Conservation (phyloP, 2,888 invertebrate species). For the Terebella lapidaria region DNA sequence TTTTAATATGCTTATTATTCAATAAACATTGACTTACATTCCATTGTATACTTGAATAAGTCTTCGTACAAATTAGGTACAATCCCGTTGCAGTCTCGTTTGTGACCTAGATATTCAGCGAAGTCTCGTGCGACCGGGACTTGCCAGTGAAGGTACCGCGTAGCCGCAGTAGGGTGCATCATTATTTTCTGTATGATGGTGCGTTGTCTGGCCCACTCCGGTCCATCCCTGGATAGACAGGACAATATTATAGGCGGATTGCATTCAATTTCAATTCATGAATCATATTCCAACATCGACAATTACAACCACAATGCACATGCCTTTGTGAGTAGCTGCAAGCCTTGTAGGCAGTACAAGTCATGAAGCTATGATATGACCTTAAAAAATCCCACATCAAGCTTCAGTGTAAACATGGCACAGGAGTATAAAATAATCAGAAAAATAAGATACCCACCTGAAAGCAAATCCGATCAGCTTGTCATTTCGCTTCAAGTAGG, state of each 20-base stretch:
- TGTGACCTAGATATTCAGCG: slow-evolving; percentile 12
- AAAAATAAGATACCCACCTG: slow-evolving; percentile 18
- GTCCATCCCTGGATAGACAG: slow-evolving; percentile 18
- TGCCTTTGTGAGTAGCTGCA: too few relatives aligned
- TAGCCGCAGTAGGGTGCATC: slow-evolving; percentile 22
- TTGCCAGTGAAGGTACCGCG: slow-evolving; percentile 18
- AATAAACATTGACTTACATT: slow-evolving; percentile 11
- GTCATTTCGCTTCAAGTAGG: slow-evolving; percentile 20
- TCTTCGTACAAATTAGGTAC: slow-evolving; percentile 16
- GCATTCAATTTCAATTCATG: too few relatives aligned
- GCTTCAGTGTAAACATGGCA: too few relatives aligned
- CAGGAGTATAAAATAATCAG: too few relatives aligned
- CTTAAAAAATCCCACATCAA: too few relatives aligned
- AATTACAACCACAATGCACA: too few relatives aligned
- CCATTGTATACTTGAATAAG: slow-evolving; percentile 24
- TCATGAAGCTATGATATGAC: too few relatives aligned
- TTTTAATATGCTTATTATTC: too few relatives aligned
- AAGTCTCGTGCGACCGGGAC: slow-evolving; percentile 20
- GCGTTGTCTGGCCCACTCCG: slow-evolving; percentile 20
- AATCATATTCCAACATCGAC: neutral
- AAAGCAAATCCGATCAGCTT: slow-evolving; percentile 21
- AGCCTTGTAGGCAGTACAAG: too few relatives aligned
- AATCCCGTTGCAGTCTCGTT: slow-evolving; percentile 7
- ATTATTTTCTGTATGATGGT: slow-evolving; percentile 18
- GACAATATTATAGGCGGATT: neutral